Evolutionary conservation across 2,888 invertebrate genomes (phyloP).

Genomic region (Chymomyza procnemis): DNA sequence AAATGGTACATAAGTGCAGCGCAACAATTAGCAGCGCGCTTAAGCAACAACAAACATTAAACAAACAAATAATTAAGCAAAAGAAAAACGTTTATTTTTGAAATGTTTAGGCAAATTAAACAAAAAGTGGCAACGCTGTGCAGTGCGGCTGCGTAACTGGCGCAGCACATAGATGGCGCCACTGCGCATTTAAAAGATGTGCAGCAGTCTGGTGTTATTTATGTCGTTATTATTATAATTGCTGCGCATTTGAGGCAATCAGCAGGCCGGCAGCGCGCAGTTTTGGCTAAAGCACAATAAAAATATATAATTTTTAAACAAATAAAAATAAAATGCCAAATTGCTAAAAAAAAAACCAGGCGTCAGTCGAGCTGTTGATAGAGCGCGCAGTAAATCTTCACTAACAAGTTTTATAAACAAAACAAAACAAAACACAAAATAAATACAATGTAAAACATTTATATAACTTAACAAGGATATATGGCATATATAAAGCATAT

Average conservation of each 20-base stretch:
- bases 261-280: background rate
- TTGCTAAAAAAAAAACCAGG: background rate
- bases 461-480: constrained; percentile 55
- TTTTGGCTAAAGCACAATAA: background rate
- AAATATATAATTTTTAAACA: background rate
- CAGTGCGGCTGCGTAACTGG: background rate
- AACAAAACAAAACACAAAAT: constrained; percentile 28
- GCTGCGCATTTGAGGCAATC: background rate
- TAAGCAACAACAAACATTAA: no score
- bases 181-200: no score
- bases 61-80: background rate
- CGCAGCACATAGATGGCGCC: background rate
- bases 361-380: no score
- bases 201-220: background rate
- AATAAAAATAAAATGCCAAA: background rate
- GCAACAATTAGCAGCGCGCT: background rate
- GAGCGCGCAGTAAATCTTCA: background rate
- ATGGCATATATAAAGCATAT: constrained; percentile 31
- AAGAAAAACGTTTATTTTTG: background rate
- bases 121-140: background rate
- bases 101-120: background rate
- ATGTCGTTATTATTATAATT: no score
- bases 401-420: constrained; percentile 35
- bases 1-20: background rate
- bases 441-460: constrained; percentile 40